A percentile compares a stretch with the other conserved stretches of the same genome.
phyloP scores from a whole-genome alignment of 2,797 vertebrate species.

The Myotis planiceps region DNA sequence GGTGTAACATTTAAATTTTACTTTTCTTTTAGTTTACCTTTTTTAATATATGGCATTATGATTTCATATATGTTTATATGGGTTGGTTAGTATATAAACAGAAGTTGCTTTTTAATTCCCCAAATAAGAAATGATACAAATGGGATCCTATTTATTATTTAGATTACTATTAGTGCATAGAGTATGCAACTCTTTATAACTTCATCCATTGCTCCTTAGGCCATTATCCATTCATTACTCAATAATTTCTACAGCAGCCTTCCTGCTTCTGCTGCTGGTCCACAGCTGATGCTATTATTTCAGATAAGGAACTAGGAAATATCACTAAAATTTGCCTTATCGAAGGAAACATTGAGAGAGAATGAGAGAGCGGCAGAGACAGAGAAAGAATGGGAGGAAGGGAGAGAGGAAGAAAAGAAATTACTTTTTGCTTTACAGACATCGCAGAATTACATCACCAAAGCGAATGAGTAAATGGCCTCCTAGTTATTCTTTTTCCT shows the following conservation, averaged over 20 bases:
- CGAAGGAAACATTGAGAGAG: background rate
- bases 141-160: background rate
- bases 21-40: background rate
- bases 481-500: background rate
- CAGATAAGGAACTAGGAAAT: slow-evolving; percentile 2
- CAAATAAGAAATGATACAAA: background rate
- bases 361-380: background rate
- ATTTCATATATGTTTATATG: background rate
- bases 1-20: slow-evolving; percentile 15
- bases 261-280: background rate
- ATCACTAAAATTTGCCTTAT: background rate
- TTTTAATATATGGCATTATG: background rate
- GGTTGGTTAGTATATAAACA: background rate
- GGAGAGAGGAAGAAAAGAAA: background rate
- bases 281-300: background rate
- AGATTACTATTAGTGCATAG: background rate
- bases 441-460: background rate
- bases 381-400: background rate
- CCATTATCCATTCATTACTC: background rate
- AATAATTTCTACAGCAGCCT: background rate
- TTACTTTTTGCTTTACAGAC: background rate
- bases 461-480: background rate
- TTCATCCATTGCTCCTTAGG: background rate
- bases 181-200: background rate
- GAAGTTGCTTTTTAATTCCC: slow-evolving; percentile 2